A percentile compares a stretch with the other conserved stretches of the same genome.
These are phyloP conservation scores for Sinhomidia bicolor DNA, from an alignment of 2,888 invertebrate species.

Conservation along the genomic window DNA sequence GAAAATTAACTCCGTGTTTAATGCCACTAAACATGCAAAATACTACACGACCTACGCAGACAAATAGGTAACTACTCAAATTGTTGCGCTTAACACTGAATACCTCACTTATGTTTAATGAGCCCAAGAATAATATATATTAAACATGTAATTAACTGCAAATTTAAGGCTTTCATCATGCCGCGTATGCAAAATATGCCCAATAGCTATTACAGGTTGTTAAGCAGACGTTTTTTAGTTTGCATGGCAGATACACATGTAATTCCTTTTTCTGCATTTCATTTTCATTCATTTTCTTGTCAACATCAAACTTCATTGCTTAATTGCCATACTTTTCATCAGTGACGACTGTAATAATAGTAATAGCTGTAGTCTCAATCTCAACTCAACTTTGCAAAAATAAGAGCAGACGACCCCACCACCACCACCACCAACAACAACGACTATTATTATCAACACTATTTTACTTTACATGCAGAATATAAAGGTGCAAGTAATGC, in stretches of 20 bases:
- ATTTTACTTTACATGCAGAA: not conserved
- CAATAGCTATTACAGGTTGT: not conserved
- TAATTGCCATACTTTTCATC: constrained; percentile 48
- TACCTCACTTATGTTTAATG: constrained; percentile 3
- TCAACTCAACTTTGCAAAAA: constrained; percentile 28
- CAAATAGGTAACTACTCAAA: not conserved
- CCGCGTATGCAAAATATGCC: not conserved
- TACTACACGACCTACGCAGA: not conserved
- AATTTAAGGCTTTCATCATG: constrained; percentile 35
- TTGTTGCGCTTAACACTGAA: not conserved
- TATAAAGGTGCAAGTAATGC: not conserved
- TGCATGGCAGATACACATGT: not conserved
- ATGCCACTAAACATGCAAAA: not conserved
- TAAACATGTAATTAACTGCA: constrained; percentile 35
- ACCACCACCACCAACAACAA: not conserved
- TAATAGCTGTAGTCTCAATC: too few relatives aligned
- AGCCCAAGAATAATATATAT: not conserved
- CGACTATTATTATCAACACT: not conserved
- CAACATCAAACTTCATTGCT: constrained; percentile 29
- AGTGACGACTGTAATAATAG: not conserved
- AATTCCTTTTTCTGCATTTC: not conserved
- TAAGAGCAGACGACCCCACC: constrained; percentile 4
- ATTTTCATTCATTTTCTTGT: constrained; percentile 14
- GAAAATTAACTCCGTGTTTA: constrained; percentile 15
- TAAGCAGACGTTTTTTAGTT: not conserved